These are phyloP conservation scores for Campopleginae sp. DNA, from an alignment of 2,888 invertebrate genomes.

Conservation along the genomic window DNA sequence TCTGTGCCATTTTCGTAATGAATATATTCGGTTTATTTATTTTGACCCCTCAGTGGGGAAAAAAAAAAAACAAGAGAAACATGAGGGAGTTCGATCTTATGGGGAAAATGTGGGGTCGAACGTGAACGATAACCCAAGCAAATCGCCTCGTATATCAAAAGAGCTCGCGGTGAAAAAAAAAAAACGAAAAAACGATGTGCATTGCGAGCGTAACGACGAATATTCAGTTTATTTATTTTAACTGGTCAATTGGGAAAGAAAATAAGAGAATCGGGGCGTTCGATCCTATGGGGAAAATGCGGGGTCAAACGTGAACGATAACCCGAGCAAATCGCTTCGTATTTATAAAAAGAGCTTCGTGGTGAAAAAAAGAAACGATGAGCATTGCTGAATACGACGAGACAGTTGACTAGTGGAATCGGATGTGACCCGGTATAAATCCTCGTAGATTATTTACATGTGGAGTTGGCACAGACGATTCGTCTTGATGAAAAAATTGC, in stretches of 20 bases:
- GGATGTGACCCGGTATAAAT: slow-evolving; percentile 14
- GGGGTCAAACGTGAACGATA: slow-evolving; percentile 26
- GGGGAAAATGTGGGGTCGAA: neutral
- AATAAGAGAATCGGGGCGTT: neutral
- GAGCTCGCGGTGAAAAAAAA: slow-evolving; percentile 9
- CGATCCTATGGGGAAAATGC: neutral
- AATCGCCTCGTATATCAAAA: slow-evolving; percentile 6
- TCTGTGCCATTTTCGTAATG: neutral
- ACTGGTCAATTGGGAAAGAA: neutral
- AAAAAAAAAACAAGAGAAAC: neutral
- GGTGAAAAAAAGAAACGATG: neutral
- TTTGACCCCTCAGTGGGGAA: too few relatives aligned
- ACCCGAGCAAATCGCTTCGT: slow-evolving; percentile 11
- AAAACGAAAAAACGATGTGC: neutral
- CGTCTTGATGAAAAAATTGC: slow-evolving; percentile 39
- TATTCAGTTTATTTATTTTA: neutral
- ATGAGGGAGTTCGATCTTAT: neutral
- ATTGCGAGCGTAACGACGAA: too few relatives aligned
- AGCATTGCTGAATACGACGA: neutral
- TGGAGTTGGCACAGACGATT: slow-evolving; percentile 20
- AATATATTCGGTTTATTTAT: neutral
- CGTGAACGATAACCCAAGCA: slow-evolving; percentile 38
- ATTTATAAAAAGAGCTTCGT: slow-evolving; percentile 23
- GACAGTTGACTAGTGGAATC: slow-evolving; percentile 28
- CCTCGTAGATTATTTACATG: neutral